Base-by-base conservation (phyloP, 2,888 invertebrate genomes). In the Tryphoninae sp. region DNA sequence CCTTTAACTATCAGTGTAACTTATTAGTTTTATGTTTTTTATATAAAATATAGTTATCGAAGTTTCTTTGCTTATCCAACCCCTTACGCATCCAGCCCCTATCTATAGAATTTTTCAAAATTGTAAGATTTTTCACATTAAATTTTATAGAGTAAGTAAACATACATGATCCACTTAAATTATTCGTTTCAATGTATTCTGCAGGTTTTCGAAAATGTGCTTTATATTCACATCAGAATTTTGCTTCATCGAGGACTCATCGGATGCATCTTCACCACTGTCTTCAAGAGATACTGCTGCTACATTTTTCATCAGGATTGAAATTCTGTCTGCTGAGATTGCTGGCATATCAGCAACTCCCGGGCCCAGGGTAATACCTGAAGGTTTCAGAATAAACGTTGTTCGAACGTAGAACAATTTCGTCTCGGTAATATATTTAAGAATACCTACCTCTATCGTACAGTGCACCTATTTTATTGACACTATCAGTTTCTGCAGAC, bases 321-420 rank as follows among this genome's bases (percentile, higher is more conserved):
- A 55, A 55, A 58, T 33, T 0, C 61, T 58, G 33, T 58, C 22
- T 33, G 58, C 49, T 53, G 64, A 64, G 13, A n/a, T 55, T 1
- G 78, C 68, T n/a, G 78, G 78, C 49, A 49, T 74, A 69, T 79
- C 68, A 9, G 58, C 2, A 8, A 74, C 11, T 40, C 79, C 79
- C 22, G 74, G 74, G 8, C 79, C 79, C 4, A 79, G 40, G 40
- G 79, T 79, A 9, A 79, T 79, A 51, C 79, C 79, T 74, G 19
- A 19, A 55, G 19, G 16, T 78, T 78, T 33, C 33, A n/a, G 40
- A 19, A 76, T 23, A 42, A 6, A 45, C 9, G 8, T 8, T 16
- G 45, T 45, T 45, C 11, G n/a, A 13, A 19, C 19, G 0, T 0
- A 19, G n/a, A 19, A 16, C 19, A 6, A 53, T 6, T 16, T n/a